A percentile compares a stretch with the other conserved stretches of the same genome.
phyloP scores from a whole-genome alignment of 2,888 invertebrate genomes.

The Acrobeloides nanus region DNA sequence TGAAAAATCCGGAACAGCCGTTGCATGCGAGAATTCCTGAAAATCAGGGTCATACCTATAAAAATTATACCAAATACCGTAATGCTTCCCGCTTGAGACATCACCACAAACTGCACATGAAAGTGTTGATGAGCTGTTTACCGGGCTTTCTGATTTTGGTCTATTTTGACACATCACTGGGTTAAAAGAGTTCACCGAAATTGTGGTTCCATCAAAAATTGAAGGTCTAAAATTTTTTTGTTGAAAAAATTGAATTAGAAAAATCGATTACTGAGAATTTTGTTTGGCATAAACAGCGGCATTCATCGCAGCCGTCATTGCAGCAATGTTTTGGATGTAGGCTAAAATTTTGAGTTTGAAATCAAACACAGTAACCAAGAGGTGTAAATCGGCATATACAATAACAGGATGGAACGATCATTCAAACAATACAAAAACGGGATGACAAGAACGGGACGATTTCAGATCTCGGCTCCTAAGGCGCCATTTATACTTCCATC shows the following conservation, averaged over 20 bases:
- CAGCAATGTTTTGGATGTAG: constrained; percentile 25
- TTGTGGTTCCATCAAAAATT: constrained; percentile 31
- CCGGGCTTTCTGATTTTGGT: not conserved
- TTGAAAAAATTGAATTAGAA: not conserved
- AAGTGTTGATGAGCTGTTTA: constrained; percentile 1
- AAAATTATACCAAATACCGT: constrained; percentile 28
- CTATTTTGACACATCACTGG: not conserved
- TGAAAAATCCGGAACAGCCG: constrained; percentile 98
- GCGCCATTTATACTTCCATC: no score
- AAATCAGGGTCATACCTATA: not conserved
- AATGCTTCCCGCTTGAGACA: constrained; percentile 51
- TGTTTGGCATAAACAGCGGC: constrained; percentile 19
- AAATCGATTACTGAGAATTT: not conserved
- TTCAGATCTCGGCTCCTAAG: no score
- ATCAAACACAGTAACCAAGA: not conserved
- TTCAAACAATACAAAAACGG: no score
- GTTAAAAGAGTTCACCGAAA: constrained; percentile 37
- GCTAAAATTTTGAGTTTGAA: constrained; percentile 8
- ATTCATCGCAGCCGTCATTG: constrained; percentile 26
- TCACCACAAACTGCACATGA: constrained; percentile 41
- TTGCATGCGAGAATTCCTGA: constrained; percentile 90
- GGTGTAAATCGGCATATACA: no score
- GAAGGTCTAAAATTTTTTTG: not conserved
- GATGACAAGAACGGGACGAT: no score
- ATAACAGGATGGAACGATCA: no score